Conservation (phyloP, 2,113 vertebrate genomes). For the Dasypus novemcinctus region DNA sequence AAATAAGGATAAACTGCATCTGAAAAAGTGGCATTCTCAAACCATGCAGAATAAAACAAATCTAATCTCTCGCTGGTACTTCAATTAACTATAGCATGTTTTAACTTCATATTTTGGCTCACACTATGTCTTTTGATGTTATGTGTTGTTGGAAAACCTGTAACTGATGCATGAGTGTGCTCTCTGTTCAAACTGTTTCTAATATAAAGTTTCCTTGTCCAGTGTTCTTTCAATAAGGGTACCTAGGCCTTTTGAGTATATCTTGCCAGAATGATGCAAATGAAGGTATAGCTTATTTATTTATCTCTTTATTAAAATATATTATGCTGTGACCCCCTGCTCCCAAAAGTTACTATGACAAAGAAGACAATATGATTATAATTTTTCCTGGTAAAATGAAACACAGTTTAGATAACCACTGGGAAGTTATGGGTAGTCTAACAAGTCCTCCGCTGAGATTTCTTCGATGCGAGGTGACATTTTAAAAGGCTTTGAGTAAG, state of each 20-base stretch:
- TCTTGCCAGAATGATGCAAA: slow-evolving; percentile 82
- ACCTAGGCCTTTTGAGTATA: slow-evolving; percentile 72
- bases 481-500: neutral
- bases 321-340: neutral
- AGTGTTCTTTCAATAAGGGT: slow-evolving; percentile 90
- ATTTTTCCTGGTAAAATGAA: neutral
- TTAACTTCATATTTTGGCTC: slow-evolving; percentile 78
- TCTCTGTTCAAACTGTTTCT: slow-evolving; percentile 83
- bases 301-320: neutral
- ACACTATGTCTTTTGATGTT: slow-evolving; percentile 80
- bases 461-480: neutral
- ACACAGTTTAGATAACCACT: neutral
- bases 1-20: neutral
- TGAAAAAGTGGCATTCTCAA: slow-evolving; percentile 42
- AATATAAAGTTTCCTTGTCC: slow-evolving; percentile 81
- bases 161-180: slow-evolving; percentile 82
- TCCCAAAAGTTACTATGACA: neutral
- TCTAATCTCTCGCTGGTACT: slow-evolving; percentile 50
- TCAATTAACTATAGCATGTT: slow-evolving; percentile 63
- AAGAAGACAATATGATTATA: neutral
- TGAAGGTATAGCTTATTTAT: slow-evolving; percentile 4
- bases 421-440: neutral
- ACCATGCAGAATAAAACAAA: neutral
- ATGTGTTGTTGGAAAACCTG: slow-evolving; percentile 78
- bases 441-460: neutral